Evolutionary conservation across 2,113 vertebrate species (phyloP), one percentile per base, ranked within the genome.

Genomic region (Sander lucioperca): DNA sequence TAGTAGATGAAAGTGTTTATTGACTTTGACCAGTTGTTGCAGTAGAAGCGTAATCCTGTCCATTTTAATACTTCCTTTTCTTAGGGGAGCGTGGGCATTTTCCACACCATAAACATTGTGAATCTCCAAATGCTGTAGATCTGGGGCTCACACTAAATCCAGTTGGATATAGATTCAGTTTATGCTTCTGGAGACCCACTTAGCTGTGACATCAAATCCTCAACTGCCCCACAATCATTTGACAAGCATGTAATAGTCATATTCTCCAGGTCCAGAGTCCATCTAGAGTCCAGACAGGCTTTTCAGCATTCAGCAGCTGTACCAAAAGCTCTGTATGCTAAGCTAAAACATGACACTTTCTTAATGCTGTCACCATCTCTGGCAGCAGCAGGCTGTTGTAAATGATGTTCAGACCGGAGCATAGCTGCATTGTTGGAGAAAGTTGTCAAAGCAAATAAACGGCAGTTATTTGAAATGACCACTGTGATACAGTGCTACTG

Each of bases 11-110:
- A 86, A 84, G 58, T 54, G 21, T 69, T 75, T 78, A 89, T 84
- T 88, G 78, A 82, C 74, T 91, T 76, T 83, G 81, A 83, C 86
- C 79, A 77, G 30, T 74, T 62, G 18, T 51, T 62, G 73, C 84
- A 83, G 77, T 25, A n/a, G 56, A 68, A 68, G 62, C 6, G 9
- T 82, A 77, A 50, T 54, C 39, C 63, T 47, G 47, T 74, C 77
- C 23, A 82, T 76, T 86, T 72, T 67, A 79, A 89, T 79, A 62
- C 59, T 51, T 86, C 14, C 21, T 65, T 43, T 53, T 79, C 59
- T 77, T 50, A 14, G 6, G 45, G 21, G 50, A 71, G 5, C 1
- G 7, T 62, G 43, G 51, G 69, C 25, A 25, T 82, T 77, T 88
- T 79, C 12, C 47, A 65, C 67, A 62, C 19, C 23, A 66, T 19